phyloP scores from a whole-genome alignment of 2,888 invertebrate species.

The Apodemia duryi region DNA sequence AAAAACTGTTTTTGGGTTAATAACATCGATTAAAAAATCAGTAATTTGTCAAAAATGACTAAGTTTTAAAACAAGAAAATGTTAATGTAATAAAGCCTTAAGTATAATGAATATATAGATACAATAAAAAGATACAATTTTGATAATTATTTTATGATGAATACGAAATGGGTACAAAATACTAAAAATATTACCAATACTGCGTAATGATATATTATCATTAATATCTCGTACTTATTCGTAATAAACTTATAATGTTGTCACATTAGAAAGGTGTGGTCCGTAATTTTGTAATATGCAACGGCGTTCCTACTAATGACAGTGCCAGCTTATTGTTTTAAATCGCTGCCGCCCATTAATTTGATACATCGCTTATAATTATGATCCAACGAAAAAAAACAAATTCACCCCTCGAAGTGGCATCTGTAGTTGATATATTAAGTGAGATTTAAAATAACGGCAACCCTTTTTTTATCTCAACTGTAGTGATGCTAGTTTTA shows the following conservation, averaged over 20 bases:
- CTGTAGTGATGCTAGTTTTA: background rate
- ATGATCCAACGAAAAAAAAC: constrained; percentile 52
- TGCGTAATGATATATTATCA: constrained; percentile 33
- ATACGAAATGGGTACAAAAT: background rate
- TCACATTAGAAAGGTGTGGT: constrained; percentile 64
- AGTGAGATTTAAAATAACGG: constrained; percentile 30
- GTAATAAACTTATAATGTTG: constrained; percentile 63
- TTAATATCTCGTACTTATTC: constrained; percentile 34
- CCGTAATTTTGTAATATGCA: constrained; percentile 51
- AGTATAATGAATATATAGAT: background rate
- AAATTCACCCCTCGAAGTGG: constrained; percentile 64
- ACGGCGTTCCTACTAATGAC: constrained; percentile 58
- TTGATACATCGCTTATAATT: constrained; percentile 66
- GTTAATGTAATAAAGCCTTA: no score
- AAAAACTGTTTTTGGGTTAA: no score
- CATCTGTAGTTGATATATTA: constrained; percentile 52
- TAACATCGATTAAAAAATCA: no score
- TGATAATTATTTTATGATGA: background rate
- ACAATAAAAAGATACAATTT: background rate
- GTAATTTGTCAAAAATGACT: no score
- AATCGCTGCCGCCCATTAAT: constrained; percentile 71
- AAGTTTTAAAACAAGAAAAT: no score
- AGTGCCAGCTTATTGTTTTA: constrained; percentile 72
- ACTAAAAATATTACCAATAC: background rate
- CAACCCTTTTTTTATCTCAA: constrained; percentile 23